phyloP scores from a whole-genome alignment of 2,797 vertebrate genomes.

The Tarsius wallacei region DNA sequence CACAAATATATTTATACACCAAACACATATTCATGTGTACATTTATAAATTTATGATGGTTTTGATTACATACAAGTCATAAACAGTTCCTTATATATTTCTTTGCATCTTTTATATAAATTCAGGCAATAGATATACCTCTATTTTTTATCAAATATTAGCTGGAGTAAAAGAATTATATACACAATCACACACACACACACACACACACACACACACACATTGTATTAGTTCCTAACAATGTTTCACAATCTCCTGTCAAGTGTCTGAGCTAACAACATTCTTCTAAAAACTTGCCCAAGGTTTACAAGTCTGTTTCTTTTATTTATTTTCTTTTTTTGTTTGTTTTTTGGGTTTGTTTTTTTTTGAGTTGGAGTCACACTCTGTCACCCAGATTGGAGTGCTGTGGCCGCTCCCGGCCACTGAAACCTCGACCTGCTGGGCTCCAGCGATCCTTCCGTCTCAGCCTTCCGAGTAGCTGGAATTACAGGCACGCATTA shows the following conservation, averaged over 20 bases:
- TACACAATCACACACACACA: too few relatives aligned
- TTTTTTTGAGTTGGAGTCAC: too few relatives aligned
- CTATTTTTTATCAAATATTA: background rate
- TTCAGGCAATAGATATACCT: background rate
- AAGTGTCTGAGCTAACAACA: background rate
- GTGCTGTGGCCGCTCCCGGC: too few relatives aligned
- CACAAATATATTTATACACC: background rate
- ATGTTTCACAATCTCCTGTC: background rate
- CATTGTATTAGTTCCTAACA: background rate
- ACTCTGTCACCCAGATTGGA: too few relatives aligned
- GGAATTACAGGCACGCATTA: too few relatives aligned
- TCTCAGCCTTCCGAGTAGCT: too few relatives aligned
- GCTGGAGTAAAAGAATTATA: background rate
- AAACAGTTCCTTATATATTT: background rate
- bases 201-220: too few relatives aligned
- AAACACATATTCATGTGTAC: background rate
- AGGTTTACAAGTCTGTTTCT: background rate
- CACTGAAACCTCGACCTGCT: too few relatives aligned
- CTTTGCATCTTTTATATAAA: background rate
- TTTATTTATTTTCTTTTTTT: slow-evolving; percentile 10
- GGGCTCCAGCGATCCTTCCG: too few relatives aligned
- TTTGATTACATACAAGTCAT: background rate
- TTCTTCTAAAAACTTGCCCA: background rate
- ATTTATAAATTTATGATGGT: background rate
- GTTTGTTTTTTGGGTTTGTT: too few relatives aligned